Evolutionary conservation across 2,797 vertebrate species (phyloP).

Genomic region (Dallia pectoralis): DNA sequence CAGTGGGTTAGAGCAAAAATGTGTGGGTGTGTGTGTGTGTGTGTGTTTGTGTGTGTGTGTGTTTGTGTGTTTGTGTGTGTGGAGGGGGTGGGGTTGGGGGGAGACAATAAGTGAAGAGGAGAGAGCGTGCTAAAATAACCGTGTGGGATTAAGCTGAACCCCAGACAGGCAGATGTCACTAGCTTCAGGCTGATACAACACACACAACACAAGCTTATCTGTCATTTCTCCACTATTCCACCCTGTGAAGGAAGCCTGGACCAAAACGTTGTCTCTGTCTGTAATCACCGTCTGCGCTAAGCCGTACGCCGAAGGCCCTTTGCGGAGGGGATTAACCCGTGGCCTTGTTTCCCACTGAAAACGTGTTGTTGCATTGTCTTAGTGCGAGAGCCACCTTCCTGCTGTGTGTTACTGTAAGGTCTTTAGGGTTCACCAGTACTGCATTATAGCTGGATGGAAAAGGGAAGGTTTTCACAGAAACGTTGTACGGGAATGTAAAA

Average conservation of each 20-base stretch:
- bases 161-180: neutral
- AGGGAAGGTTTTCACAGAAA: neutral
- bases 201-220: neutral
- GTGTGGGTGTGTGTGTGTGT: too few relatives aligned
- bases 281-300: neutral
- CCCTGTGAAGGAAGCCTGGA: neutral
- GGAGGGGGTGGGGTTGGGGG: neutral
- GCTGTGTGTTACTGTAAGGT: neutral
- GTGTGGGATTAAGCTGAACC: constrained; percentile 3
- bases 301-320: neutral
- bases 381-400: neutral
- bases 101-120: neutral
- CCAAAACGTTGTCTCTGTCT: neutral
- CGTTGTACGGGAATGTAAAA: neutral
- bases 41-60: too few relatives aligned
- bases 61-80: neutral
- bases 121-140: neutral
- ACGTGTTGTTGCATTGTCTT: neutral
- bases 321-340: neutral
- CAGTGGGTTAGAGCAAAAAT: too few relatives aligned
- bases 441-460: neutral
- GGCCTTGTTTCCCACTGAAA: neutral
- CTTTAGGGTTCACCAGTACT: neutral
- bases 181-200: neutral
- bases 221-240: neutral